phyloP scores from a whole-genome alignment of 2,797 vertebrate species.

The Labeo calbasu region DNA sequence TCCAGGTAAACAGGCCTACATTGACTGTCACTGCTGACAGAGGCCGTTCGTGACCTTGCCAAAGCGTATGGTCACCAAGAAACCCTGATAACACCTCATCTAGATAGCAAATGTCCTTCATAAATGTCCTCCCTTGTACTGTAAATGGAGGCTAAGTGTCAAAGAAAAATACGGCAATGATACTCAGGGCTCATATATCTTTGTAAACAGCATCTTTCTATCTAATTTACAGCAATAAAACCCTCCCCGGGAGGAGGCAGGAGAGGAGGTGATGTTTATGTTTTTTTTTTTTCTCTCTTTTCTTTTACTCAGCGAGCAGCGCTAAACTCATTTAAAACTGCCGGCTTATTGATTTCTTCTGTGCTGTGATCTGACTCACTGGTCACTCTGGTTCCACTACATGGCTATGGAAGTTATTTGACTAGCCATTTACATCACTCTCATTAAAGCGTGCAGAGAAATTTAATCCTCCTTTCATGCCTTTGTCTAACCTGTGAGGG shows the following conservation, averaged over 20 bases:
- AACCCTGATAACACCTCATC: conserved; percentile 65
- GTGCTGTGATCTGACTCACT: conserved; percentile 28
- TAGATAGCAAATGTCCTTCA: conserved; percentile 68
- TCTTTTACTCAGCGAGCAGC: conserved; percentile 1
- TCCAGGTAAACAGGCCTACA: conserved; percentile 74
- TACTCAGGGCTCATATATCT: conserved; percentile 44
- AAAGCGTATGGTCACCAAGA: conserved; percentile 68
- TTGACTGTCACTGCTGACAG: conserved; percentile 73
- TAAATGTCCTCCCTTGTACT: neutral
- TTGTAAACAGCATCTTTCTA: conserved; percentile 20
- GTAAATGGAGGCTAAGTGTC: conserved; percentile 15
- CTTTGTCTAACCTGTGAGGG: conserved; percentile 61
- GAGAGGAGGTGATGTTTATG: neutral
- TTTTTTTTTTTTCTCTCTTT: neutral
- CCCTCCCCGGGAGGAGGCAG: neutral
- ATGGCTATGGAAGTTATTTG: conserved; percentile 20
- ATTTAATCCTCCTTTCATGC: conserved; percentile 43
- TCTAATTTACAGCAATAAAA: conserved; percentile 25
- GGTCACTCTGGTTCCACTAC: conserved; percentile 40
- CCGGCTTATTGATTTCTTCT: conserved; percentile 28
- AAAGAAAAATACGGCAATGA: conserved; percentile 45
- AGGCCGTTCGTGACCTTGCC: conserved; percentile 78
- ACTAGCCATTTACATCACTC: conserved; percentile 30
- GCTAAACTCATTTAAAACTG: conserved; percentile 29
- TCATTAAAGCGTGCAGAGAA: conserved; percentile 33